Evolutionary conservation across 1,140 invertebrate genomes (phyloP).

Genomic region (Adelges cooleyi): DNA sequence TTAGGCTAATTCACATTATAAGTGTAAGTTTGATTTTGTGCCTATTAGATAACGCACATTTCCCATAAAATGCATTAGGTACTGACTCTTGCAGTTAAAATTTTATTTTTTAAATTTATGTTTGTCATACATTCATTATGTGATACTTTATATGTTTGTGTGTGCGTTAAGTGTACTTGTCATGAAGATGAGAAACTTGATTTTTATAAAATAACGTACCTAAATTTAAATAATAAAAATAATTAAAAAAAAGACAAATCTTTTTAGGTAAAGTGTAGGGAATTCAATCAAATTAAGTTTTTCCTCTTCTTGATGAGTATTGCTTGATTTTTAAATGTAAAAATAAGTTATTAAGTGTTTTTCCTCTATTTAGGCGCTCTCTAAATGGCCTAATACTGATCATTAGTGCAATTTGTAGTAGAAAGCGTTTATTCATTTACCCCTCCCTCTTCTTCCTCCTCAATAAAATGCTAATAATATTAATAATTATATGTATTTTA

Average conservation of each 20-base stretch:
- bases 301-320: constrained; percentile 28
- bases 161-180: background rate
- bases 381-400: constrained; percentile 9
- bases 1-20: too few species aligned
- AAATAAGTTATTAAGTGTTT: background rate
- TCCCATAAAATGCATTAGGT: too few species aligned
- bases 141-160: background rate
- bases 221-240: background rate
- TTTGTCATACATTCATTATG: too few species aligned
- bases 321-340: background rate
- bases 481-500: too few species aligned
- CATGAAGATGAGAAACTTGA: constrained; percentile 28
- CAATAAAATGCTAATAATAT: too few species aligned
- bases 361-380: constrained; percentile 7
- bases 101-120: too few species aligned
- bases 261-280: background rate
- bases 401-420: too few species aligned
- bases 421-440: too few species aligned
- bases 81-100: too few species aligned
- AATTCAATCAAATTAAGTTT: constrained; percentile 16
- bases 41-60: too few species aligned
- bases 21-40: too few species aligned
- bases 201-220: background rate
- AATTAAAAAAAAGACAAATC: background rate
- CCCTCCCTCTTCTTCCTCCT: too few species aligned